Conservation (phyloP, 1,140 invertebrate species). For the Atta colombica region DNA sequence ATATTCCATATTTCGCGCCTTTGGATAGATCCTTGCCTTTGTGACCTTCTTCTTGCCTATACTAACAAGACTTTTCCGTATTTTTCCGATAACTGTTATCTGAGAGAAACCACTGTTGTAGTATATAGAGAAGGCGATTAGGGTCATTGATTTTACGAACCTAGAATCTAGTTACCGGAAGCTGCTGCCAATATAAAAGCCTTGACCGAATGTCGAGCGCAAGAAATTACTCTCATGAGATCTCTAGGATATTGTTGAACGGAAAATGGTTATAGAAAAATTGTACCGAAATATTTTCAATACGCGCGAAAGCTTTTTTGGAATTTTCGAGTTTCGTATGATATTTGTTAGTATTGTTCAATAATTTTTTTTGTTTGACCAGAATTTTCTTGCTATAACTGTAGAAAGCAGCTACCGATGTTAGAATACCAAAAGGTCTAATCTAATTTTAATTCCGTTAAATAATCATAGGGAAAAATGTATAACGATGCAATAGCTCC, state of each 20-base stretch:
- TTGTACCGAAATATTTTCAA: neutral
- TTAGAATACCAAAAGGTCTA: neutral
- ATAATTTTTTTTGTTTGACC: neutral
- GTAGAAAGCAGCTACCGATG: too few species aligned
- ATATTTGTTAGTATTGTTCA: neutral
- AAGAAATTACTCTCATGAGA: constrained; percentile 19
- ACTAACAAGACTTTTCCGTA: constrained; percentile 24
- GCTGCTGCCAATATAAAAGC: constrained; percentile 38
- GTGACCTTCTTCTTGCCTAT: neutral
- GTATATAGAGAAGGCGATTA: constrained; percentile 62
- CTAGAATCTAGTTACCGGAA: constrained; percentile 59
- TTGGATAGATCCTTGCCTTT: neutral
- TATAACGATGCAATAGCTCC: neutral
- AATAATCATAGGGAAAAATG: neutral
- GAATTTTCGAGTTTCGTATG: neutral
- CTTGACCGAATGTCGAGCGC: constrained; percentile 25
- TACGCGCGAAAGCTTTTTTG: neutral
- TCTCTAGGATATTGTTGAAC: constrained; percentile 2
- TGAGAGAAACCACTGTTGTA: constrained; percentile 13
- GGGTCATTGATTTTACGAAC: constrained; percentile 73
- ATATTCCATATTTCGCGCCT: neutral
- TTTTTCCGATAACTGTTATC: constrained; percentile 45
- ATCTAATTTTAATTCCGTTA: neutral
- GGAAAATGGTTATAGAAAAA: neutral
- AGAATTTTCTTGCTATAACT: neutral